These are phyloP conservation scores for Callorhinus ursinus DNA, from an alignment of 2,113 vertebrate genomes.

Conservation along the genomic window DNA sequence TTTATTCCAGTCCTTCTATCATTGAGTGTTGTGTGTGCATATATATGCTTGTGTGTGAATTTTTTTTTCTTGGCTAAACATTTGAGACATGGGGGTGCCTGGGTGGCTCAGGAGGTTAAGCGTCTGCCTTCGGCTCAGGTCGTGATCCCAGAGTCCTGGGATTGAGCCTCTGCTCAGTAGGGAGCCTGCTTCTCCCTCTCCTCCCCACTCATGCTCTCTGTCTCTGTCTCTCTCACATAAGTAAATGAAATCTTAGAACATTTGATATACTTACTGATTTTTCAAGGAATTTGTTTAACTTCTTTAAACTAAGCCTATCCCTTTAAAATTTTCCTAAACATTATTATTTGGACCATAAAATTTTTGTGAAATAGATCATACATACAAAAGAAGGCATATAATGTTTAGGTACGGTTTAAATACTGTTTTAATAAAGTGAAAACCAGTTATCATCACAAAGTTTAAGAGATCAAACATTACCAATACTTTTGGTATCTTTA, in stretches of 20 bases:
- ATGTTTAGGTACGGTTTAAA: background rate
- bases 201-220: background rate
- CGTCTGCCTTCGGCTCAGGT: background rate
- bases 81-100: too few species aligned
- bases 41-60: background rate
- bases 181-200: background rate
- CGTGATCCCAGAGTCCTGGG: background rate
- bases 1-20: background rate
- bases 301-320: background rate
- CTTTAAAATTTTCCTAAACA: conserved; percentile 20
- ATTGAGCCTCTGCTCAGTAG: background rate
- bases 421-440: background rate
- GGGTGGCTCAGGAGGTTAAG: background rate
- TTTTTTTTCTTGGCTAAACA: background rate
- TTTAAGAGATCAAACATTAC: background rate
- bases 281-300: background rate
- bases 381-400: background rate
- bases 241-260: background rate
- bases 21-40: background rate
- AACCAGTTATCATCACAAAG: background rate
- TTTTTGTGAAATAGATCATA: background rate
- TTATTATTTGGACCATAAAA: background rate
- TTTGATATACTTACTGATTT: conserved; percentile 1
- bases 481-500: background rate
- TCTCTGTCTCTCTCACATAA: background rate